These are phyloP conservation scores for Pelodytes ibericus DNA, from an alignment of 2,797 vertebrate genomes.

Conservation along the genomic window DNA sequence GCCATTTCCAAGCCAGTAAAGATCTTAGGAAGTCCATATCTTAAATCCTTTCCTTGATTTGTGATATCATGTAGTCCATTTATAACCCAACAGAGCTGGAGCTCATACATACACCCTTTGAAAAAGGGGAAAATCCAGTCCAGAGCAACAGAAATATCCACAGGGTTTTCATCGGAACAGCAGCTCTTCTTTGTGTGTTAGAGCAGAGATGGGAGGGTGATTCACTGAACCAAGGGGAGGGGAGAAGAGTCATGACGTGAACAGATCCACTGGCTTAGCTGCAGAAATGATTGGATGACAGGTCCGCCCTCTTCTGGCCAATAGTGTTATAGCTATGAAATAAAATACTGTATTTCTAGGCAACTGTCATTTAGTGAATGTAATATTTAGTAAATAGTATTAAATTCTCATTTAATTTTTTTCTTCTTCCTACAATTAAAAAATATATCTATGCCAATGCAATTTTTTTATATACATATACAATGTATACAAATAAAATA, in stretches of 20 bases:
- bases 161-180: conserved; percentile 59
- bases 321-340: not conserved
- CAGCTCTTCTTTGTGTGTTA: conserved; percentile 72
- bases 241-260: conserved; percentile 60
- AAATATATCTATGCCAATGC: no score
- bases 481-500: no score
- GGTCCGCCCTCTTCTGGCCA: conserved; percentile 26
- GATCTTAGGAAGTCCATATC: conserved; percentile 38
- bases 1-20: conserved; percentile 28
- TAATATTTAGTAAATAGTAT: no score
- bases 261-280: conserved; percentile 58
- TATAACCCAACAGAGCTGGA: conserved; percentile 6
- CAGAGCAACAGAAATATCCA: conserved; percentile 65
- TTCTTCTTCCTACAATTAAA: no score
- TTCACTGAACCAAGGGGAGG: conserved; percentile 70
- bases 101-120: not conserved
- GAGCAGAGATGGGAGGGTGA: conserved; percentile 66
- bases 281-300: not conserved
- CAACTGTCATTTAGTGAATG: no score
- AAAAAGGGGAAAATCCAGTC: conserved; percentile 32
- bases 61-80: conserved; percentile 7
- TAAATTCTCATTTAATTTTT: no score
- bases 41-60: conserved; percentile 16
- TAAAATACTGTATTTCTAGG: no score
- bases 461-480: no score